These are phyloP conservation scores for Leptinotarsa texana DNA, from an alignment of 1,140 invertebrate species.

Conservation along the genomic window DNA sequence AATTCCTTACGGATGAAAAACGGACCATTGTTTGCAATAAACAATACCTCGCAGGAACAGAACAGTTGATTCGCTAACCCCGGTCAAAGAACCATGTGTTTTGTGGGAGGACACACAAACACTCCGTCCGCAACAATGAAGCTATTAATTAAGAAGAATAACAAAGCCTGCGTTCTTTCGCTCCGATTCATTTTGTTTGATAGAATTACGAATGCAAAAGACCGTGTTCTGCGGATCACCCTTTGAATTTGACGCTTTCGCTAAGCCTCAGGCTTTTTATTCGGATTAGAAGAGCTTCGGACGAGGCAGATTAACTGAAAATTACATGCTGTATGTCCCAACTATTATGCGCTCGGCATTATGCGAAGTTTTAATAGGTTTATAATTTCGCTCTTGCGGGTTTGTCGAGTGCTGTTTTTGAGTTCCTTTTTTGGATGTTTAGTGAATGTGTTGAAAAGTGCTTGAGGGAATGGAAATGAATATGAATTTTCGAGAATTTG, in stretches of 20 bases:
- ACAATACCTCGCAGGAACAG: slow-evolving; percentile 1
- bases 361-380: slow-evolving; percentile 8
- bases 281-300: slow-evolving; percentile 14
- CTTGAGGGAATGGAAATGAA: not conserved
- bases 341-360: not conserved
- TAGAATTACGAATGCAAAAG: slow-evolving; percentile 18
- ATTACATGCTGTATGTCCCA: slow-evolving; percentile 12
- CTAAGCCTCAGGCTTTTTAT: slow-evolving; percentile 12
- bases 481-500: not conserved
- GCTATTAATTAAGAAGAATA: slow-evolving; percentile 19
- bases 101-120: slow-evolving; percentile 4
- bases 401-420: slow-evolving; percentile 5
- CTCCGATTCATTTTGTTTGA: slow-evolving; percentile 15
- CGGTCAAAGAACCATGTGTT: slow-evolving; percentile 5
- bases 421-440: not conserved
- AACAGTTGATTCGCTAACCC: not conserved
- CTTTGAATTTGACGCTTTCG: slow-evolving; percentile 15
- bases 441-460: not conserved
- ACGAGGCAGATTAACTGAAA: slow-evolving; percentile 9
- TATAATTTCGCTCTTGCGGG: not conserved
- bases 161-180: slow-evolving; percentile 2
- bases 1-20: too few species aligned
- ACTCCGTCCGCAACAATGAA: not conserved
- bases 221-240: slow-evolving; percentile 11
- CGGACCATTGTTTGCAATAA: not conserved